phyloP scores from a whole-genome alignment of 1,140 invertebrate species.

The Solen grandis region DNA sequence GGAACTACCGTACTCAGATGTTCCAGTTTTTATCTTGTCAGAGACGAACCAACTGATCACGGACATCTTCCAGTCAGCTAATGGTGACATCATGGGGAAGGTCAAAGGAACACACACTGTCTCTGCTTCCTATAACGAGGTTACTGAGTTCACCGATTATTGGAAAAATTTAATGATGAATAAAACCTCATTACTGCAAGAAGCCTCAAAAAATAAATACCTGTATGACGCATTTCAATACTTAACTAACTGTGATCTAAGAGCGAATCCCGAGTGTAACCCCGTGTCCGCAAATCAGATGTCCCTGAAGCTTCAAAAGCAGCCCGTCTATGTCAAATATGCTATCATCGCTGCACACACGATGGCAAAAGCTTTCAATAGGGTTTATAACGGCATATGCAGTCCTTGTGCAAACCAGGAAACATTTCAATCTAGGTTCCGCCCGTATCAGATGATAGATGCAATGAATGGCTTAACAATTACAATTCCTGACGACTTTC shows the following conservation, averaged over 20 bases:
- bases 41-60: slow-evolving; percentile 19
- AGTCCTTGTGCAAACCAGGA: neutral
- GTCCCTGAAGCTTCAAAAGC: neutral
- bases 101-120: neutral
- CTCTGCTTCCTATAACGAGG: neutral
- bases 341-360: neutral
- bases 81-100: too few species aligned
- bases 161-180: neutral
- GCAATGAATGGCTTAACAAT: neutral
- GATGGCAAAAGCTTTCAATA: neutral
- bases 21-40: slow-evolving; percentile 40
- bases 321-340: neutral
- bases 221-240: neutral
- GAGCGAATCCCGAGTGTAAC: neutral
- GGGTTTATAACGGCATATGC: neutral
- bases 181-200: neutral
- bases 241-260: neutral
- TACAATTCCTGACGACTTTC: neutral
- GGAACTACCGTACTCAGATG: neutral
- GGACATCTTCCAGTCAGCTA: neutral
- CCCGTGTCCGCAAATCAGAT: neutral
- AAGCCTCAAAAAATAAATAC: neutral
- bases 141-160: neutral
- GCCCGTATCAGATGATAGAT: neutral
- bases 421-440: neutral